These are phyloP conservation scores for Psittacus erithacus DNA, from an alignment of 2,113 vertebrate species.

Conservation along the genomic window DNA sequence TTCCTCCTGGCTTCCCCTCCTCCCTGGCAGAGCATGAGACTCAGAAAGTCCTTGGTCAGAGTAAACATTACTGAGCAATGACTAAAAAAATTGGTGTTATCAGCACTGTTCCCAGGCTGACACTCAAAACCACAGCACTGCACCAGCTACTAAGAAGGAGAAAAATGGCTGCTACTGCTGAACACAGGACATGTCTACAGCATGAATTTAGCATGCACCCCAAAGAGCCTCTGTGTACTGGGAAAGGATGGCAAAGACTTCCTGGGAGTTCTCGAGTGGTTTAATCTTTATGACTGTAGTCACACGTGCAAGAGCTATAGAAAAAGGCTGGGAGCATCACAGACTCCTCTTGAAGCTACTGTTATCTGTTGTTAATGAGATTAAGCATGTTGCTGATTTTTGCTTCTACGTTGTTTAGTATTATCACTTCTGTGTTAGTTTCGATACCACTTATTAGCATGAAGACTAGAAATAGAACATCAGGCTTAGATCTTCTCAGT, in stretches of 20 bases:
- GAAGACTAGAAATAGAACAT: not conserved
- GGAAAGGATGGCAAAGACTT: not conserved
- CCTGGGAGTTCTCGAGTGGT: not conserved
- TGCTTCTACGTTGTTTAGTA: not conserved
- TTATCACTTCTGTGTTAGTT: not conserved
- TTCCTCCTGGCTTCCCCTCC: no score
- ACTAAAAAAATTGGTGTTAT: no score
- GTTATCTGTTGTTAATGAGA: constrained; percentile 14
- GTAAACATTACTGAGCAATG: no score
- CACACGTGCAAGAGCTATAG: not conserved
- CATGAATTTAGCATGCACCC: not conserved
- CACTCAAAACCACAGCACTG: no score
- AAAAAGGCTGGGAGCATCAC: not conserved
- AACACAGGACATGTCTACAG: not conserved
- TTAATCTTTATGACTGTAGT: not conserved
- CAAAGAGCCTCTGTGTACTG: not conserved
- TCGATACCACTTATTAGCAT: not conserved
- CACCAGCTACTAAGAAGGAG: no score
- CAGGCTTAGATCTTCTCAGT: not conserved
- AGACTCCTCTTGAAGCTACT: not conserved
- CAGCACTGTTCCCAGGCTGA: no score
- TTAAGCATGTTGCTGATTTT: constrained; percentile 12
- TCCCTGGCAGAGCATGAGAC: no score
- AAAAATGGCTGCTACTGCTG: no score
- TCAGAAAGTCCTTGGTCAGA: no score